Percentiles rank a stretch among this genome's conserved stretches.
These are phyloP conservation scores for Laterallus jamaicensis DNA, from an alignment of 2,113 vertebrate genomes.

Conservation along the genomic window DNA sequence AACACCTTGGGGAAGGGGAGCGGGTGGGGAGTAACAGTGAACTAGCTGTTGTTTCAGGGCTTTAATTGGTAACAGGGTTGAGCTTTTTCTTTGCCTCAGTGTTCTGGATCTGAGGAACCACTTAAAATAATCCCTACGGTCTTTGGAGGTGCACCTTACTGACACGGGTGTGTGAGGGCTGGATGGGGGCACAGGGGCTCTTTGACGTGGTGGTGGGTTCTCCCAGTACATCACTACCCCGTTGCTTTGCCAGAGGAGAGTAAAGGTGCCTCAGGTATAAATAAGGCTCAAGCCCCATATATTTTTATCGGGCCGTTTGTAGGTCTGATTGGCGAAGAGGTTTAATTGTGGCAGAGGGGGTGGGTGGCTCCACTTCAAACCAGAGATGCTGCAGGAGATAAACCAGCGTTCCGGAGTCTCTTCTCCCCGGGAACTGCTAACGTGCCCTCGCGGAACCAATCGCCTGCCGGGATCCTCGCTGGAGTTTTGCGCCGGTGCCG, in stretches of 20 bases:
- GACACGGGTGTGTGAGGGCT: neutral
- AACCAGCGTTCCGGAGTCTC: neutral
- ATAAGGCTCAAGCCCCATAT: neutral
- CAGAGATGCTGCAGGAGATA: neutral
- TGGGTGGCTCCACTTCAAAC: neutral
- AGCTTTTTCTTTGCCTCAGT: neutral
- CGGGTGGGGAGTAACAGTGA: fast-evolving
- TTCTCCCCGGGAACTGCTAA: neutral
- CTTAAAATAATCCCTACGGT: neutral
- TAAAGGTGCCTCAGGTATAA: neutral
- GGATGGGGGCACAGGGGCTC: neutral
- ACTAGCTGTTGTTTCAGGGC: neutral
- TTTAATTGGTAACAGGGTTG: neutral
- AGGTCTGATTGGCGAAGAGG: neutral
- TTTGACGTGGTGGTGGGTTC: no score
- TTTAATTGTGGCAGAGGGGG: neutral
- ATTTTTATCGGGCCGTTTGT: neutral
- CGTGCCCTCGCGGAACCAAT: neutral
- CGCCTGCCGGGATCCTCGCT: neutral
- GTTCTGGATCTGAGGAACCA: neutral
- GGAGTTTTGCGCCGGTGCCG: neutral
- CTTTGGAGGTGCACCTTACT: neutral
- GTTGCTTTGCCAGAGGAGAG: neutral
- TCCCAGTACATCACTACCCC: neutral
- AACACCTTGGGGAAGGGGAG: neutral